These are phyloP conservation scores for Eretmocerus hayati DNA, from an alignment of 2,888 invertebrate species.

Conservation along the genomic window DNA sequence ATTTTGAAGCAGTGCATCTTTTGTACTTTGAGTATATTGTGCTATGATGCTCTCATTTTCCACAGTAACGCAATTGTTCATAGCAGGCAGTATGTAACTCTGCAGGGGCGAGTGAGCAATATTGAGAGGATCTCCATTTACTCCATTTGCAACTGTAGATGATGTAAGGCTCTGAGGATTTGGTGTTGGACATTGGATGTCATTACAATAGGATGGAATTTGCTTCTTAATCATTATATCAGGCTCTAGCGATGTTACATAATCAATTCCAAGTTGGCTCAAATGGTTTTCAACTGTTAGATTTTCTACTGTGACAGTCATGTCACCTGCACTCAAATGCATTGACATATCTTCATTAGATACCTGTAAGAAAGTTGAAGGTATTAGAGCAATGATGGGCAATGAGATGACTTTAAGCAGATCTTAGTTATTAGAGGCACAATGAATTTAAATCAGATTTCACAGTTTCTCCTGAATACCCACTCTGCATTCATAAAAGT, in stretches of 20 bases:
- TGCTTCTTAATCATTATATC: conserved; percentile 34
- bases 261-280: conserved; percentile 41
- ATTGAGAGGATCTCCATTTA: conserved; percentile 19
- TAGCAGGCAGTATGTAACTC: conserved; percentile 32
- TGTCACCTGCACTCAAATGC: conserved; percentile 36
- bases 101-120: conserved; percentile 22
- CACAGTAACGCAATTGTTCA: conserved; percentile 29
- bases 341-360: conserved; percentile 42
- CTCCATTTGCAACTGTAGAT: conserved; percentile 23
- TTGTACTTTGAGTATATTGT: conserved; percentile 38
- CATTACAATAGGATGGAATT: conserved; percentile 38
- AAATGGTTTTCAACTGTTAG: conserved; percentile 35
- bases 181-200: conserved; percentile 6
- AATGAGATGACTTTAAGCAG: no score
- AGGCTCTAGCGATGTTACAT: conserved; percentile 38
- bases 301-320: conserved; percentile 39
- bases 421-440: no score
- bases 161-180: conserved; percentile 3
- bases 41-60: conserved; percentile 30
- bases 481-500: no score
- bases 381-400: no score
- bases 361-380: conserved; percentile 30
- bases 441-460: no score
- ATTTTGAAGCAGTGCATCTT: conserved; percentile 35
- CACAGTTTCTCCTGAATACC: no score